Percentiles rank a stretch among this genome's conserved stretches.
phyloP scores from a whole-genome alignment of 1,140 invertebrate species.

The Atta cephalotes region DNA sequence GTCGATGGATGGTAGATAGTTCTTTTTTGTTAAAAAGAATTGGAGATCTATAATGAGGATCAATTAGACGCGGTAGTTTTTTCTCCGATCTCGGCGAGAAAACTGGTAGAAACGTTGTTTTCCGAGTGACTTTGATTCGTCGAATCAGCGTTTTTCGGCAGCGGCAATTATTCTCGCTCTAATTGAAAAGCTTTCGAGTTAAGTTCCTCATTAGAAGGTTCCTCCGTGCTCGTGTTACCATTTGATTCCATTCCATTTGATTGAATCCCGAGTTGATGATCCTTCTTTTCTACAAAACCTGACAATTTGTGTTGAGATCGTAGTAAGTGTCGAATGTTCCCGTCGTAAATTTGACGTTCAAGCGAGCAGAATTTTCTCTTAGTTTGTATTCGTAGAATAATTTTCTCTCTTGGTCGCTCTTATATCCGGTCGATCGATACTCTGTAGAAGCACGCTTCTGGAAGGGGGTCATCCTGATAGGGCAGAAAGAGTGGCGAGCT shows the following conservation, averaged over 20 bases:
- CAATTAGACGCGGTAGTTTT: conserved; percentile 8
- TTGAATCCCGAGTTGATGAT: conserved; percentile 44
- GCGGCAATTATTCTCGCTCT: conserved; percentile 58
- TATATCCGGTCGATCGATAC: conserved; percentile 70
- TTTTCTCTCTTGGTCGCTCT: conserved; percentile 62
- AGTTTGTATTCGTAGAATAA: conserved; percentile 47
- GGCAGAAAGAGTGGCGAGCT: conserved; percentile 65
- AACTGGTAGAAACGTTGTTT: background rate
- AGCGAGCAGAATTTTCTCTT: conserved; percentile 60
- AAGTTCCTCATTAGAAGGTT: conserved; percentile 37
- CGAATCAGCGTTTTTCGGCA: conserved; percentile 54
- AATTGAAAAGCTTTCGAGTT: conserved; percentile 55
- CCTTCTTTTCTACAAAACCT: background rate
- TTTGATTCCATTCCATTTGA: conserved; percentile 31
- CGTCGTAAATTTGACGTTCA: conserved; percentile 67
- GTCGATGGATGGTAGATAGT: background rate
- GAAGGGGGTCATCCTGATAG: conserved; percentile 73
- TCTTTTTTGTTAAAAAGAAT: background rate
- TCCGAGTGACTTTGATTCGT: conserved; percentile 32
- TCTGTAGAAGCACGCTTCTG: conserved; percentile 51
- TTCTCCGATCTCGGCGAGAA: background rate
- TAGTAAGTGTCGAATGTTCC: conserved; percentile 51
- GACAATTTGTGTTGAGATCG: conserved; percentile 57
- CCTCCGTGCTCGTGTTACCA: conserved; percentile 24
- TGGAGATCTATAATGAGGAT: background rate